Evolutionary conservation across 2,888 invertebrate genomes (phyloP), one percentile per base, ranked within the genome.

Genomic region (Aleiodes alternator): DNA sequence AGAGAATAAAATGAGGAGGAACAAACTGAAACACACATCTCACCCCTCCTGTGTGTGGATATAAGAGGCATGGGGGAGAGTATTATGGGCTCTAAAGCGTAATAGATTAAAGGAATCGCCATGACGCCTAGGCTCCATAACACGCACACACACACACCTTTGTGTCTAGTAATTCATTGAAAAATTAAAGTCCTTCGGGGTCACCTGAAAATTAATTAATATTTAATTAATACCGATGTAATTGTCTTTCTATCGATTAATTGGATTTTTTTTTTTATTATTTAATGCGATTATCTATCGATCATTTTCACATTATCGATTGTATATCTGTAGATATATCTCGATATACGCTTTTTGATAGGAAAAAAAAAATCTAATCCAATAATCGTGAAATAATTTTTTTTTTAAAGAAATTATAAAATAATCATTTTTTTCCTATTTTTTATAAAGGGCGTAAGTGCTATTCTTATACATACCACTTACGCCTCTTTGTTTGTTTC

Each of bases 61-160:
- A 38, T 66, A 66, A 64, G 64, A 29, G 53, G 31, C 50, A 50
- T 29, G 34, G 29, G 57, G 55, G 55, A 16, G 23, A 56, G 56
- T 56, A 4, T n/a, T 29, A 23, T 43, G 43, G 43, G 14, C 0
- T 16, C 61, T 61, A 38, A 53, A 48, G 31, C 43, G 55, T 68
- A 68, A 69, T 56, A 51, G 53, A 69, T 51, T 76, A 66, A 66
- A 23, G 76, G 43, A 55, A 79, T 75, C 64, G 64, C 79, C 79
- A 79, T 77, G 76, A 80, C 80, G 74, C 76, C 80, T 81, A 78
- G 77, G 80, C 73, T 71, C 76, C 80, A 64, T 73, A 73, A 78
- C 76, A 76, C 79, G 80, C 75, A 66, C 79, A 76, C 80, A 76
- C 80, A 23, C 23, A 23, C 23, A 23, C 23, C 69, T 76, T 78